Conservation (phyloP, 2,888 invertebrate genomes). For the Mimumesa dahlbomi region DNA sequence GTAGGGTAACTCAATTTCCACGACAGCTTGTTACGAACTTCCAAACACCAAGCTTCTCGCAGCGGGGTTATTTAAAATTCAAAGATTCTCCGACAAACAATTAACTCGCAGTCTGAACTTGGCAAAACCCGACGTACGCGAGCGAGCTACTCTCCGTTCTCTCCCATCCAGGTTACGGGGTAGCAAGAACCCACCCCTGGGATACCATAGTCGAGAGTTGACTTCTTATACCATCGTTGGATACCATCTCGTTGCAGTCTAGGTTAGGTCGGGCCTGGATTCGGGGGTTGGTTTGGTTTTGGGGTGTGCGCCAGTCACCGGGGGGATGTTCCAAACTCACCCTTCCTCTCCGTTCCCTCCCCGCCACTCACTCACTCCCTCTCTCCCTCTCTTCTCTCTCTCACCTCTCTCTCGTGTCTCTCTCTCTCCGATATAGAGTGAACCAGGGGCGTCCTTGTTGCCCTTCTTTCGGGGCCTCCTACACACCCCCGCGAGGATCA, state of each 20-base stretch:
- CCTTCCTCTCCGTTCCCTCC: conserved; percentile 44
- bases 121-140: too few relatives aligned
- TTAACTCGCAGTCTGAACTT: too few relatives aligned
- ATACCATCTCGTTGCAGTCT: conserved; percentile 30
- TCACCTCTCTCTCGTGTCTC: conserved; percentile 21
- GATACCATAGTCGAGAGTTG: conserved; percentile 17
- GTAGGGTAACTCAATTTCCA: too few relatives aligned
- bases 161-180: too few relatives aligned
- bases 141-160: too few relatives aligned
- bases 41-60: too few relatives aligned
- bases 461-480: conserved; percentile 53
- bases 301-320: conserved; percentile 65
- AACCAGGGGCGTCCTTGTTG: too few relatives aligned
- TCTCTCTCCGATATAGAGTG: conserved; percentile 34
- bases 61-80: too few relatives aligned
- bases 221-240: conserved; percentile 47
- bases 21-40: too few relatives aligned
- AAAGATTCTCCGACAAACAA: too few relatives aligned
- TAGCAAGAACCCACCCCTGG: too few relatives aligned
- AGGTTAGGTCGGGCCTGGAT: conserved; percentile 53
- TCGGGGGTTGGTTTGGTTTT: conserved; percentile 54
- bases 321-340: conserved; percentile 61
- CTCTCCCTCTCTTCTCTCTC: neutral
- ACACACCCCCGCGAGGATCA: conserved; percentile 75
- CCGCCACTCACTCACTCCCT: conserved; percentile 23